Percentiles rank a stretch among this genome's conserved stretches.
phyloP scores from a whole-genome alignment of 2,797 vertebrate genomes.

The Eutrigla gurnardus region DNA sequence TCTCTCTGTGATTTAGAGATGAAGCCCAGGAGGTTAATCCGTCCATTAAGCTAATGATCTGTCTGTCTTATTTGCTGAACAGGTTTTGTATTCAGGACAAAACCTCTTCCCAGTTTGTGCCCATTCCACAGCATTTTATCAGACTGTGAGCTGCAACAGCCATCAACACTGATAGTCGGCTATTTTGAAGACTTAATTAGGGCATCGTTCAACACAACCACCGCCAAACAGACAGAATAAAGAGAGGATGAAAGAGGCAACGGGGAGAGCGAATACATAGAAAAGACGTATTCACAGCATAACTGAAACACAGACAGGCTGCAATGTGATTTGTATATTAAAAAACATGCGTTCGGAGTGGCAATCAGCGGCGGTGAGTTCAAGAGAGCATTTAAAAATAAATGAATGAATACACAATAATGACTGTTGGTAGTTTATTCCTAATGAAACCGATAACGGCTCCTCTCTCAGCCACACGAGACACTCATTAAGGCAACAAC shows the following conservation, averaged over 20 bases:
- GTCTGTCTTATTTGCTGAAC: neutral
- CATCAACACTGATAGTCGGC: slow-evolving; percentile 27
- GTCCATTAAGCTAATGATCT: too few relatives aligned
- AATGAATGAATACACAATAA: too few relatives aligned
- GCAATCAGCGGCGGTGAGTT: slow-evolving; percentile 6
- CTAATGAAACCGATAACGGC: slow-evolving; percentile 50
- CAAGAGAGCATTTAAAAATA: neutral
- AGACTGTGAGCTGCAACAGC: slow-evolving; percentile 10
- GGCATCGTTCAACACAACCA: slow-evolving; percentile 28
- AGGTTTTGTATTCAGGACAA: neutral
- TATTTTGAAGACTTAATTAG: slow-evolving; percentile 48
- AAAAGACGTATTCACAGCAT: slow-evolving; percentile 7
- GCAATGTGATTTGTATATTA: slow-evolving; percentile 8
- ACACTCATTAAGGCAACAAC: slow-evolving; percentile 27
- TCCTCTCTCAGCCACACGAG: slow-evolving; percentile 39
- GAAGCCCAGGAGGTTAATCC: too few relatives aligned
- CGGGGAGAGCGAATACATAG: slow-evolving; percentile 19
- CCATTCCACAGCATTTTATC: slow-evolving; percentile 14
- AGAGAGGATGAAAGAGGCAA: slow-evolving; percentile 24
- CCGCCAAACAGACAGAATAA: slow-evolving; percentile 5
- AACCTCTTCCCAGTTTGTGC: neutral
- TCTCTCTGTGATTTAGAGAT: too few relatives aligned
- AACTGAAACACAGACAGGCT: slow-evolving; percentile 21
- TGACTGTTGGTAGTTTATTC: slow-evolving; percentile 15
- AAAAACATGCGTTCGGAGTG: slow-evolving; percentile 19